These are phyloP conservation scores for Mimachlamys varia DNA, from an alignment of 2,888 invertebrate species.

Conservation along the genomic window DNA sequence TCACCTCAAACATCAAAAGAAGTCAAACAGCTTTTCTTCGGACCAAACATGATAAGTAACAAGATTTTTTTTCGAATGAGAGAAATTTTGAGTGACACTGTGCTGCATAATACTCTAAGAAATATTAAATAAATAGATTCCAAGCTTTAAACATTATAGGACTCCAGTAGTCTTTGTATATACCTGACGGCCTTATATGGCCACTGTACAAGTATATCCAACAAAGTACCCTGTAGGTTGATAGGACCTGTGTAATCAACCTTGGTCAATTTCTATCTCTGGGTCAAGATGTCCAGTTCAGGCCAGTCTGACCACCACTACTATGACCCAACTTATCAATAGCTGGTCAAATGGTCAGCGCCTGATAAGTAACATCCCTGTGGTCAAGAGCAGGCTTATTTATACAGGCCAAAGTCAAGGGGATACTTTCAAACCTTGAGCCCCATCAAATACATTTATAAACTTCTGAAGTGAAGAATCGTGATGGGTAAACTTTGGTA, in stretches of 20 bases:
- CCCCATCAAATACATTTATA: not conserved
- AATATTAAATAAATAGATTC: too few relatives aligned
- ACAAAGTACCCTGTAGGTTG: not conserved
- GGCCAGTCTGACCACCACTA: not conserved
- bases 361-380: not conserved
- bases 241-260: not conserved
- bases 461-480: not conserved
- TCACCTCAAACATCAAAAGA: too few relatives aligned
- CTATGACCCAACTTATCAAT: constrained; percentile 1
- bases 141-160: too few relatives aligned
- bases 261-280: not conserved
- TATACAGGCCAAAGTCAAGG: not conserved
- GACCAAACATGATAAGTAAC: too few relatives aligned
- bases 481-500: not conserved
- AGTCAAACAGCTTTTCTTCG: too few relatives aligned
- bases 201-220: not conserved
- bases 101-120: too few relatives aligned
- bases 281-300: constrained; percentile 1
- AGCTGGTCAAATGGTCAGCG: not conserved
- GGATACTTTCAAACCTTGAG: not conserved
- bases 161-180: too few relatives aligned
- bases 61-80: too few relatives aligned
- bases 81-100: too few relatives aligned
- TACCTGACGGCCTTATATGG: not conserved
- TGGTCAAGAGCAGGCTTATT: not conserved